Evolutionary conservation across 2,888 invertebrate species (phyloP).

Genomic region (Tholera decimalis): DNA sequence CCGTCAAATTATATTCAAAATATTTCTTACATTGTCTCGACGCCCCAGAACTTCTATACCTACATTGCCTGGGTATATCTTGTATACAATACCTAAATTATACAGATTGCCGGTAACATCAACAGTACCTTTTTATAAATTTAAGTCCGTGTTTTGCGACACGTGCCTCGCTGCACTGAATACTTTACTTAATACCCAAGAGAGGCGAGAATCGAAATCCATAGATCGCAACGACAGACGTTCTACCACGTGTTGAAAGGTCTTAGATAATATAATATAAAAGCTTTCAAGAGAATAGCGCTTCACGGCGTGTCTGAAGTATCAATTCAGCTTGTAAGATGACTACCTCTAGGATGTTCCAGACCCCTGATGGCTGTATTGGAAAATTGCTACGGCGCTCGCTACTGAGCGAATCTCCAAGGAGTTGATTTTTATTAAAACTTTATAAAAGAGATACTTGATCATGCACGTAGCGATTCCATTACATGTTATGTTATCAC

Average conservation of each 20-base stretch:
- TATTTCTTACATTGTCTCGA: too few species aligned
- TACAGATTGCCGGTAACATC: too few species aligned
- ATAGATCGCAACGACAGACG: constrained; percentile 88
- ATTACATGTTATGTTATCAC: constrained; percentile 67
- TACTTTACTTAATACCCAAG: constrained; percentile 79
- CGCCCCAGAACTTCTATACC: too few species aligned
- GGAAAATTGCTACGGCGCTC: constrained; percentile 84
- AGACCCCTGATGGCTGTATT: constrained; percentile 86
- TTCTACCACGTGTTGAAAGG: constrained; percentile 87
- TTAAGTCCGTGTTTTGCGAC: constrained; percentile 68
- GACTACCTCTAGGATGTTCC: constrained; percentile 84
- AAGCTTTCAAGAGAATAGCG: constrained; percentile 91
- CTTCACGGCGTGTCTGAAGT: constrained; percentile 88
- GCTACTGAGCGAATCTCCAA: constrained; percentile 73
- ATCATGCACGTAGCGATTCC: constrained; percentile 70
- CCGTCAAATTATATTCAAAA: too few species aligned
- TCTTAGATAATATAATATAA: constrained; percentile 91
- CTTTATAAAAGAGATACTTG: constrained; percentile 74
- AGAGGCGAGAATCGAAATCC: constrained; percentile 85
- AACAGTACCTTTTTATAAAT: constrained; percentile 75
- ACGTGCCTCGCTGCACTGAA: constrained; percentile 70
- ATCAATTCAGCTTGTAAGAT: constrained; percentile 90
- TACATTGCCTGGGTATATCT: too few species aligned
- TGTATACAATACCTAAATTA: too few species aligned
- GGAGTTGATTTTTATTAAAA: constrained; percentile 87